A percentile compares a stretch with the other conserved stretches of the same genome.
These are phyloP conservation scores for Lordiphosa andalusiaca DNA, from an alignment of 2,888 invertebrate genomes.

Conservation along the genomic window DNA sequence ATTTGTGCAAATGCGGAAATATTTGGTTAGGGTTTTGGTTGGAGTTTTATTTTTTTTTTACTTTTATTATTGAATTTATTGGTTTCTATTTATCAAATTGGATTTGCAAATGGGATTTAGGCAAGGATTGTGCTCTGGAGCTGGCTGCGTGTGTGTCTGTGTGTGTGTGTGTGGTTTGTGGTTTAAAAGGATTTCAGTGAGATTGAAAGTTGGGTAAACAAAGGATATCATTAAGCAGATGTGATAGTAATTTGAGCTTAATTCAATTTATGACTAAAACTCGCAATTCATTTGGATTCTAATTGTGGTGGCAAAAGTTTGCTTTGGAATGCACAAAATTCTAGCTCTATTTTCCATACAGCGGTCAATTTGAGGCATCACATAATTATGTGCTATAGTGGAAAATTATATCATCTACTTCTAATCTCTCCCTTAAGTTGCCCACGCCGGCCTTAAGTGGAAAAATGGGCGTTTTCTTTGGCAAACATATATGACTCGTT, in stretches of 20 bases:
- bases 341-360: too few species aligned
- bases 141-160: neutral
- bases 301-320: neutral
- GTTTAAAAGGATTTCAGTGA: constrained; percentile 29
- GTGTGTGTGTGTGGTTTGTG: constrained; percentile 30
- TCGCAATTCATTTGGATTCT: neutral
- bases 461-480: constrained; percentile 23
- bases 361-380: too few species aligned
- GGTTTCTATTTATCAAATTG: constrained; percentile 70
- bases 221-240: constrained; percentile 26
- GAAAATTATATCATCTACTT: too few species aligned
- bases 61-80: constrained; percentile 54
- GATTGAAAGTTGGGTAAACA: constrained; percentile 51
- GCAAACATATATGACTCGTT: constrained; percentile 15
- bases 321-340: neutral
- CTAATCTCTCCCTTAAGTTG: too few species aligned
- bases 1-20: constrained; percentile 64
- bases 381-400: too few species aligned
- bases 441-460: neutral
- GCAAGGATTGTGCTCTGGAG: constrained; percentile 9
- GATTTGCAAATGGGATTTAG: constrained; percentile 51
- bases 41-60: constrained; percentile 26
- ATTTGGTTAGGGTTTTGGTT: constrained; percentile 54
- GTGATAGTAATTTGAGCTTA: constrained; percentile 19
- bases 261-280: constrained; percentile 25